These are phyloP conservation scores for Palythoa heliodiscus DNA, from an alignment of 92 coral and sea anemone genomes.

Conservation along the genomic window DNA sequence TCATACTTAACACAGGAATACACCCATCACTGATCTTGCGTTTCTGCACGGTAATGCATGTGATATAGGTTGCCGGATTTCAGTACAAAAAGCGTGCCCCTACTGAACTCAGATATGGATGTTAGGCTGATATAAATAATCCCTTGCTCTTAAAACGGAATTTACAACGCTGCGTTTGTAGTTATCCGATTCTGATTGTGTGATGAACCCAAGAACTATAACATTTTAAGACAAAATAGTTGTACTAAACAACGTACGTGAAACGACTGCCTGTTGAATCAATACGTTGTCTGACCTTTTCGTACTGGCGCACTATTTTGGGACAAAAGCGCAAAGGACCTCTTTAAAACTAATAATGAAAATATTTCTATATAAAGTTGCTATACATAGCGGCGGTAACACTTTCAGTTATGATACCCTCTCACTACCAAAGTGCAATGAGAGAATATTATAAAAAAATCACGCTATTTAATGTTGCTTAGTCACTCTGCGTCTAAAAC, in stretches of 20 bases:
- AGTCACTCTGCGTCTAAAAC: not conserved
- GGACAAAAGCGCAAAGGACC: not conserved
- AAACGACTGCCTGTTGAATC: not conserved
- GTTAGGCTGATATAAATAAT: not conserved
- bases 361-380: not conserved
- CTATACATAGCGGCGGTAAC: not conserved
- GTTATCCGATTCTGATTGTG: not conserved
- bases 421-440: not conserved
- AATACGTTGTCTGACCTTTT: not conserved
- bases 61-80: not conserved
- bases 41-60: not conserved
- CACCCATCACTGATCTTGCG: not conserved
- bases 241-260: not conserved
- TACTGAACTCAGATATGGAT: not conserved
- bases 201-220: not conserved
- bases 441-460: not conserved
- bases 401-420: constrained; percentile 1
- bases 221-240: not conserved
- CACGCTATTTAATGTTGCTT: not conserved
- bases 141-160: not conserved
- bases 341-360: not conserved
- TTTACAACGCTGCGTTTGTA: too few relatives aligned
- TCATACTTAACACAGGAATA: not conserved
- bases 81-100: not conserved
- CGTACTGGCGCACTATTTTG: not conserved